These are phyloP conservation scores for Helogale parvula DNA, from an alignment of 2,113 vertebrate species.

Conservation along the genomic window DNA sequence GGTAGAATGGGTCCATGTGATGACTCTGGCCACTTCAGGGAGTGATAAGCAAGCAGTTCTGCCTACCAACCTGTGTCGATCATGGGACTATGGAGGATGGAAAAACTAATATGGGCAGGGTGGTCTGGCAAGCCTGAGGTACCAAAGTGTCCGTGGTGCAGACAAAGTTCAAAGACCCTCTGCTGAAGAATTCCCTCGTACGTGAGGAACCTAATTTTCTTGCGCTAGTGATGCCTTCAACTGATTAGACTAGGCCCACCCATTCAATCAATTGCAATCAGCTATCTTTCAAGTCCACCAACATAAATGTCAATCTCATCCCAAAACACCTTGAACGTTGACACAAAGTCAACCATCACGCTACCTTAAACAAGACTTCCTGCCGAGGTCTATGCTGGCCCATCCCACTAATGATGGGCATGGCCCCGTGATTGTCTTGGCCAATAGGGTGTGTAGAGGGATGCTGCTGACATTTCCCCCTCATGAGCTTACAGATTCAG, in stretches of 20 bases:
- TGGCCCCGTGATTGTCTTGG: background rate
- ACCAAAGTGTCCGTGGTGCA: too few species aligned
- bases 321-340: background rate
- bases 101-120: too few species aligned
- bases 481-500: background rate
- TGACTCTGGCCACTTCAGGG: too few species aligned
- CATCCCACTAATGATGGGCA: background rate
- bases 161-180: too few species aligned
- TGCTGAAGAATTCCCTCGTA: background rate
- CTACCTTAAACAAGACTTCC: background rate
- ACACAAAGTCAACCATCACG: background rate
- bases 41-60: background rate
- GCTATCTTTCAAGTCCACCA: background rate
- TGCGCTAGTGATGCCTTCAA: background rate
- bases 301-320: background rate
- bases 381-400: fast-evolving
- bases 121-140: background rate
- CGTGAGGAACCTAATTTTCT: background rate
- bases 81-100: background rate
- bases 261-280: background rate
- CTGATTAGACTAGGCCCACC: background rate
- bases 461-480: background rate
- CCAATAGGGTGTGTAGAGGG: background rate
- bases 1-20: fast-evolving
- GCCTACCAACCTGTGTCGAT: fast-evolving